phyloP scores from a whole-genome alignment of 2,797 vertebrate genomes.

The Alauda arvensis region DNA sequence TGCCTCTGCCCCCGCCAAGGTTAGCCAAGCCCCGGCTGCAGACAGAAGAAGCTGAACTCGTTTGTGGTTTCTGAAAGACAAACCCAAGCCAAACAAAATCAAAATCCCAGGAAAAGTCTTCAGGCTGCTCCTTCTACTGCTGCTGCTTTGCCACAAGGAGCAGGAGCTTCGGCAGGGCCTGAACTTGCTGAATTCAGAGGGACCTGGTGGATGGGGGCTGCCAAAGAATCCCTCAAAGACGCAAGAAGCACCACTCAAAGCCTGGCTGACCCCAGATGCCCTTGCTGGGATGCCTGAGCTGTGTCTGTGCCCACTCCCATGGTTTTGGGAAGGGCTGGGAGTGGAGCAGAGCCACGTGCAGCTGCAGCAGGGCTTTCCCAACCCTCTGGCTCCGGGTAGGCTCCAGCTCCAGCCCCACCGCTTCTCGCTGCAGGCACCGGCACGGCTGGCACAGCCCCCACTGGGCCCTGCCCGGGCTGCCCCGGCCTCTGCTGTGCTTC shows the following conservation, averaged over 20 bases:
- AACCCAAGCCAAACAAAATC: neutral
- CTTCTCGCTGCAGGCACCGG: fast-evolving
- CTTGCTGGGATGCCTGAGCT: neutral
- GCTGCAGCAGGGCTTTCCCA: neutral
- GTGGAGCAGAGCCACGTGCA: fast-evolving
- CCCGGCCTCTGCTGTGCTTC: neutral
- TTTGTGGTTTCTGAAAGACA: slow-evolving; percentile 12
- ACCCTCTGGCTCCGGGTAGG: fast-evolving
- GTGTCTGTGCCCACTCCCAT: neutral
- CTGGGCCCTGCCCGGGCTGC: neutral
- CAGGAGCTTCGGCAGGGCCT: neutral
- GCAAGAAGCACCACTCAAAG: neutral
- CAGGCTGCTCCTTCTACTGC: neutral
- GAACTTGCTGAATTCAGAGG: neutral
- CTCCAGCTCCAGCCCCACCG: neutral
- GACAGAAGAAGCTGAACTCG: slow-evolving; percentile 19
- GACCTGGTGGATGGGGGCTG: fast-evolving
- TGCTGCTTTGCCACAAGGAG: neutral
- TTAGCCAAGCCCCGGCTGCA: neutral
- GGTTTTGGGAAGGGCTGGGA: neutral
- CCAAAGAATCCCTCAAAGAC: neutral
- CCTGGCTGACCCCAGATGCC: neutral
- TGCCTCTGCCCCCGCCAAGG: neutral
- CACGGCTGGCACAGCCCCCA: fast-evolving
- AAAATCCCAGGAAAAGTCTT: neutral